A percentile compares a stretch with the other conserved stretches of the same genome.
Evolutionary conservation across 2,797 vertebrate genomes (phyloP).

Genomic region (Bryconaethiops microstoma): DNA sequence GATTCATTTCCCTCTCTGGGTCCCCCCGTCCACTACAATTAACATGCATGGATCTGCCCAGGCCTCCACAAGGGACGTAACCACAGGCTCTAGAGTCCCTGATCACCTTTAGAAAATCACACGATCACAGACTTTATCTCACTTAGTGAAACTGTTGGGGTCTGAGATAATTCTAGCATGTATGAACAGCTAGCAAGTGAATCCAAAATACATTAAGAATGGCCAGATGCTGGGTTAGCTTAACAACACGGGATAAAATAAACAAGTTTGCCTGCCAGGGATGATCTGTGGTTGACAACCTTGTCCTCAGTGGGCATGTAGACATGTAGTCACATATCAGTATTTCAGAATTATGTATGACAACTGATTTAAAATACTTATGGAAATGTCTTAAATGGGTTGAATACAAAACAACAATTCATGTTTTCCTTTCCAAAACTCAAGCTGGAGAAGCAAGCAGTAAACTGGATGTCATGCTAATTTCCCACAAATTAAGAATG

Average conservation of each 20-base stretch:
- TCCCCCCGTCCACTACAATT: conserved; percentile 66
- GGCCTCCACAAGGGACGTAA: background rate
- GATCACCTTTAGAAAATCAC: conserved; percentile 9
- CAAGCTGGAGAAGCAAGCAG: background rate
- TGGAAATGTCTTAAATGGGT: no score
- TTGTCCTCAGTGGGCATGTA: no score
- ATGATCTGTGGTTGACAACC: no score
- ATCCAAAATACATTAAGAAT: background rate
- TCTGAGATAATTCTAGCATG: no score
- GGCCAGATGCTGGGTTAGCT: background rate
- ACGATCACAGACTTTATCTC: background rate
- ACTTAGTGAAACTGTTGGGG: background rate
- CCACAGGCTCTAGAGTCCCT: background rate
- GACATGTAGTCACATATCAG: no score
- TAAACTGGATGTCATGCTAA: no score
- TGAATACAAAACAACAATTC: background rate
- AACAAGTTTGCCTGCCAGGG: no score
- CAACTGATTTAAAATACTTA: no score
- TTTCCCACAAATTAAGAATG: no score
- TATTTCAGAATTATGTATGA: no score
- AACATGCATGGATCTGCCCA: conserved; percentile 38
- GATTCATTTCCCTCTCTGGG: conserved; percentile 74
- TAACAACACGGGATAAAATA: background rate
- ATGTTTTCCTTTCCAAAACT: background rate
- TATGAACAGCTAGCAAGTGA: background rate